Percentiles rank a stretch among this genome's conserved stretches.
Conservation (phyloP, 2,797 vertebrate genomes). For the Crocidura indochinensis region DNA sequence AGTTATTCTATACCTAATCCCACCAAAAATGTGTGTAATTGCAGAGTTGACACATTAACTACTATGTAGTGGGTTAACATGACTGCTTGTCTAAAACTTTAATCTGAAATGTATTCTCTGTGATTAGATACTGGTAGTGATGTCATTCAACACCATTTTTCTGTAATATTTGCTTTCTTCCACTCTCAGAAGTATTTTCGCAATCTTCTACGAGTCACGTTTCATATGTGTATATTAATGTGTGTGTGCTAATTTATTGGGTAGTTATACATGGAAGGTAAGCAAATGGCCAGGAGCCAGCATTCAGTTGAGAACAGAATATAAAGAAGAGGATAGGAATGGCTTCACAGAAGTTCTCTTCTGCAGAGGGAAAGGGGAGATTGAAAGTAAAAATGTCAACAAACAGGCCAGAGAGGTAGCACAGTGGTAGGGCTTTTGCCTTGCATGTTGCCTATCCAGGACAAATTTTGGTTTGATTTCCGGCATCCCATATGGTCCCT, state of each 20-base stretch:
- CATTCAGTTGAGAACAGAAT: background rate
- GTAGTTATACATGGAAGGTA: background rate
- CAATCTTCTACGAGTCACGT: background rate
- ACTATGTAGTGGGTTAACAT: conserved; percentile 62
- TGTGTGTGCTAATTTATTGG: background rate
- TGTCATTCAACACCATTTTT: background rate
- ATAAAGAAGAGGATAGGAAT: background rate
- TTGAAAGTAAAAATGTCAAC: background rate
- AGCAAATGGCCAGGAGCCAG: background rate
- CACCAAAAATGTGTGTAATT: conserved; percentile 79
- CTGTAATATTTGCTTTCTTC: background rate
- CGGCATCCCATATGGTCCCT: too few species aligned
- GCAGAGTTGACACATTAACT: conserved; percentile 66
- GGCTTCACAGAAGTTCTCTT: background rate
- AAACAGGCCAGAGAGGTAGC: too few species aligned
- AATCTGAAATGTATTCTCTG: conserved; percentile 46
- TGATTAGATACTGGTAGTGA: background rate
- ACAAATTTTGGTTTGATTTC: too few species aligned
- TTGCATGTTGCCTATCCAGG: too few species aligned
- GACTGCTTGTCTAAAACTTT: conserved; percentile 64
- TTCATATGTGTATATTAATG: background rate
- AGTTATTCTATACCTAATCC: conserved; percentile 82
- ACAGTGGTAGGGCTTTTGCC: too few species aligned
- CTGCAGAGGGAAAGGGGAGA: background rate
- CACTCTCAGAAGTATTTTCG: background rate